These are phyloP conservation scores for Drosophila macrospina DNA, from an alignment of 2,888 invertebrate genomes.

Conservation along the genomic window DNA sequence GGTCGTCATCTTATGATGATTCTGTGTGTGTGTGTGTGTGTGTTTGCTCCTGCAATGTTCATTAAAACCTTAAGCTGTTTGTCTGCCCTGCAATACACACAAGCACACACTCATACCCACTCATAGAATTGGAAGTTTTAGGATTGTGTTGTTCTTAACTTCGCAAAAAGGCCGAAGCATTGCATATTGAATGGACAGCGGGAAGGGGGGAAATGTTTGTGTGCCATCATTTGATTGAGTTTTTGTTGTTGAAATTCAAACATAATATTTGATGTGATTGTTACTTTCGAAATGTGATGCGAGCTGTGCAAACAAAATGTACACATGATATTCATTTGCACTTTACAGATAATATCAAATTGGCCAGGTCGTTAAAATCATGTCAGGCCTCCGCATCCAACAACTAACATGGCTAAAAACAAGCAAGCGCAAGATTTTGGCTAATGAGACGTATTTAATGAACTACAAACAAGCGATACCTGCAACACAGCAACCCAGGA, in stretches of 20 bases:
- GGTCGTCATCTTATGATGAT: slow-evolving; percentile 20
- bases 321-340: slow-evolving; percentile 22
- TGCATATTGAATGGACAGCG: slow-evolving; percentile 47
- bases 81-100: slow-evolving; percentile 47
- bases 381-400: slow-evolving; percentile 14
- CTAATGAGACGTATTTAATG: slow-evolving; percentile 69
- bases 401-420: slow-evolving; percentile 11
- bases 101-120: slow-evolving; percentile 7
- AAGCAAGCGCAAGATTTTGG: slow-evolving; percentile 49
- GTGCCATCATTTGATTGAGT: slow-evolving; percentile 53
- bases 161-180: slow-evolving; percentile 63
- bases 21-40: neutral
- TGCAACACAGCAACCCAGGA: slow-evolving; percentile 30
- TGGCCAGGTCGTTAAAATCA: slow-evolving; percentile 28
- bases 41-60: slow-evolving; percentile 36
- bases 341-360: slow-evolving; percentile 30
- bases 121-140: slow-evolving; percentile 20
- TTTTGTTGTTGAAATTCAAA: slow-evolving; percentile 54
- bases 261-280: slow-evolving; percentile 73
- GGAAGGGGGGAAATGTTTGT: no score
- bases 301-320: slow-evolving; percentile 54
- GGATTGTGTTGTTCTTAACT: slow-evolving; percentile 49
- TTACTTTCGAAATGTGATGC: slow-evolving; percentile 54
- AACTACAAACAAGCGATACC: slow-evolving; percentile 58
- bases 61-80: slow-evolving; percentile 68